Percentiles rank a stretch among this genome's conserved stretches.
These are phyloP conservation scores for Cydia strobilella DNA, from an alignment of 1,140 invertebrate genomes.

Conservation along the genomic window DNA sequence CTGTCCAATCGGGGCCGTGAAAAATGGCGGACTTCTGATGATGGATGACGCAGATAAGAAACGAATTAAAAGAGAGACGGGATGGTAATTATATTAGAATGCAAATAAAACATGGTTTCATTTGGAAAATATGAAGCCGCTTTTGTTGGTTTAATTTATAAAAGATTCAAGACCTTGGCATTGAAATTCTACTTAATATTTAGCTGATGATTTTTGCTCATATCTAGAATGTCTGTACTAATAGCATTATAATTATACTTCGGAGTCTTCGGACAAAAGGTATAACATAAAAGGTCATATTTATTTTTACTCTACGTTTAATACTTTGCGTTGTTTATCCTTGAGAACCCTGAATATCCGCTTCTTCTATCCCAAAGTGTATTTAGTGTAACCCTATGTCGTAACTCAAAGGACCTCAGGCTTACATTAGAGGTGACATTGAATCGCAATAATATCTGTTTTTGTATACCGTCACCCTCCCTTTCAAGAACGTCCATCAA, in stretches of 20 bases:
- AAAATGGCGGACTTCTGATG: constrained; percentile 3
- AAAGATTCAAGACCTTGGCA: neutral
- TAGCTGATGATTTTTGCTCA: no score
- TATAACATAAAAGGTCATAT: no score
- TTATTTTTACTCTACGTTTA: no score
- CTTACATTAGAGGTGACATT: neutral
- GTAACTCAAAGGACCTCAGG: neutral
- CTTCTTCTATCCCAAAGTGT: no score
- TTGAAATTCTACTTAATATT: neutral
- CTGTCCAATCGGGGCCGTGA: neutral
- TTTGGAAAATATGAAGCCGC: neutral
- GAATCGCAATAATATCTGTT: neutral
- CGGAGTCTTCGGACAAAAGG: no score
- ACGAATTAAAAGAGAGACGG: neutral
- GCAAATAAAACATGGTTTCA: constrained; percentile 13
- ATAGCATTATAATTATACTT: no score
- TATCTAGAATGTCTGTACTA: no score
- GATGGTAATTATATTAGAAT: neutral
- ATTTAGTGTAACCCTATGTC: no score
- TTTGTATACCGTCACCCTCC: neutral
- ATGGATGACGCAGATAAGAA: neutral
- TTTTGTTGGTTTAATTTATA: neutral
- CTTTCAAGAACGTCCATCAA: constrained; percentile 23
- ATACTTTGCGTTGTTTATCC: no score
- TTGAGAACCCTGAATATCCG: no score